Conservation (phyloP, 2,797 vertebrate species). For the Catharus ustulatus region DNA sequence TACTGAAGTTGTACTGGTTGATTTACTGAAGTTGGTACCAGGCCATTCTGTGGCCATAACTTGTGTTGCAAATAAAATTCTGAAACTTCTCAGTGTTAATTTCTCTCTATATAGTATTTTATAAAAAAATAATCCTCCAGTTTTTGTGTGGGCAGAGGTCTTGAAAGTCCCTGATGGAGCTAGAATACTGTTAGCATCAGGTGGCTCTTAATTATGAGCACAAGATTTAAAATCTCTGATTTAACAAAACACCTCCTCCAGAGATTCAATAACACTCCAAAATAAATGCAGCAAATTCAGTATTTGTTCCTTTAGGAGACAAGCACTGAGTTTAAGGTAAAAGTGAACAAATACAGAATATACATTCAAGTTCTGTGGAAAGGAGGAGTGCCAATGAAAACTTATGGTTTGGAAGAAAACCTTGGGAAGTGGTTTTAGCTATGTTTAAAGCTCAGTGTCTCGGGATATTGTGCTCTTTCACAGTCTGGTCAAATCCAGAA, state of each 20-base stretch:
- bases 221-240: not conserved
- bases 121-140: not conserved
- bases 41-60: not conserved
- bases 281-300: not conserved
- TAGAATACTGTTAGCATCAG: not conserved
- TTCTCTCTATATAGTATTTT: not conserved
- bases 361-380: not conserved
- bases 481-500: not conserved
- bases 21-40: not conserved
- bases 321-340: not conserved
- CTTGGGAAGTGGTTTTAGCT: not conserved
- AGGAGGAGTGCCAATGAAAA: not conserved
- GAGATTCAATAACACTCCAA: not conserved
- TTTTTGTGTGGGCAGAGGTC: not conserved
- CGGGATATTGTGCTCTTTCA: not conserved
- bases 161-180: not conserved
- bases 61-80: not conserved
- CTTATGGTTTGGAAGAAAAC: rapidly evolving
- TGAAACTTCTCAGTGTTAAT: not conserved
- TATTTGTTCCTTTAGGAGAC: not conserved
- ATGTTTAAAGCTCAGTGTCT: not conserved
- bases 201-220: not conserved
- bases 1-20: not conserved
- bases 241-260: not conserved
- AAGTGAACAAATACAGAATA: not conserved